These are phyloP conservation scores for Nymphicus hollandicus DNA, from an alignment of 2,113 vertebrate genomes.

Conservation along the genomic window DNA sequence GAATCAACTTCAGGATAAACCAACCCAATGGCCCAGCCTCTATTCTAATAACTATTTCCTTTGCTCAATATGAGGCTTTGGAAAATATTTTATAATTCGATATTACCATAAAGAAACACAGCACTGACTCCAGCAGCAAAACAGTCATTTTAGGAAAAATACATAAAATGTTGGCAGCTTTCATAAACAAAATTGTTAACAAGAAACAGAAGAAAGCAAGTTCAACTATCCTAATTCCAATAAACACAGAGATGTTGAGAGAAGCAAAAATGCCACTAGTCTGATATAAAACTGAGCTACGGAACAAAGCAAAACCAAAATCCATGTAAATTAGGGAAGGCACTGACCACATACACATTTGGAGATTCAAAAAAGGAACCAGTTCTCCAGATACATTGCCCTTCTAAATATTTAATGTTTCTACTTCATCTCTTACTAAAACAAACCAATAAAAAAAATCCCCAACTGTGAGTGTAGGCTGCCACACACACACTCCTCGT, in stretches of 20 bases:
- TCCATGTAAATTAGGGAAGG: background rate
- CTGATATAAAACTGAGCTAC: conserved; percentile 44
- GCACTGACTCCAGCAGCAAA: background rate
- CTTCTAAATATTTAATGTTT: too few species aligned
- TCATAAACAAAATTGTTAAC: background rate
- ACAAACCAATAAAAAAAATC: too few species aligned
- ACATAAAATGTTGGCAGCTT: conserved; percentile 20
- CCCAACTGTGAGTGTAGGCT: too few species aligned
- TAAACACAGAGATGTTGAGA: background rate
- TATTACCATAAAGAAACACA: background rate
- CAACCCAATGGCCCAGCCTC: background rate
- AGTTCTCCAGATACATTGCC: too few species aligned
- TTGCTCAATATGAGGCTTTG: background rate
- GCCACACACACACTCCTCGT: too few species aligned
- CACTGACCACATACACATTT: too few species aligned
- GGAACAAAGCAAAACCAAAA: conserved; percentile 31
- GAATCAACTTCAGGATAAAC: background rate
- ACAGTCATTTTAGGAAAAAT: conserved; percentile 27
- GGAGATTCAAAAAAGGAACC: too few species aligned
- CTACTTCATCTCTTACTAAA: too few species aligned
- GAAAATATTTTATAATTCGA: conserved; percentile 17
- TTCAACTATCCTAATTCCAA: conserved; percentile 12
- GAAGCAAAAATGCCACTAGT: background rate
- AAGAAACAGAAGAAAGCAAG: background rate
- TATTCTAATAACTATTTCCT: background rate